Evolutionary conservation across 2,888 invertebrate genomes (phyloP), one percentile per base, ranked within the genome.

Genomic region (Piscicola geometra): DNA sequence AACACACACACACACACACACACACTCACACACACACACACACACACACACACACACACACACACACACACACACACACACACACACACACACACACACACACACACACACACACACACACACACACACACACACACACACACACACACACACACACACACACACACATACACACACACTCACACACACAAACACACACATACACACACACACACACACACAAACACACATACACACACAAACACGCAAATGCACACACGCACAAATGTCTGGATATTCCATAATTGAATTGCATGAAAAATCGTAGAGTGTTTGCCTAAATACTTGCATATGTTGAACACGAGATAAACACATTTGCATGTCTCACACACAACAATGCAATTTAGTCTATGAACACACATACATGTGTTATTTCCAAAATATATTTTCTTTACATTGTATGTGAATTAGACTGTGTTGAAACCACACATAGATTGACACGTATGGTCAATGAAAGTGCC

Each of bases 41-140:
- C 50, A 47, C 50, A 47, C 50, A 47, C 50, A 47, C 50, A 47
- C 50, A 47, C 50, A 47, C 50, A 47, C 50, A 47, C 50, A 47
- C 50, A 47, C 50, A 47, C 50, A 47, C 50, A 47, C 50, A 47
- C 50, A 47, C 50, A 47, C 50, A 47, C 50, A 47, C 50, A 47
- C 50, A 47, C 50, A 47, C 50, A 47, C 50, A 47, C 50, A 47
- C 50, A 47, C 50, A 47, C 50, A 47, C 50, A 47, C 50, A 47
- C 50, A 47, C 50, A 47, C 50, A 47, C 50, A 47, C 50, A 47
- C 50, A 47, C 50, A 47, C 50, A 47, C 50, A 47, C 50, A 47
- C 50, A 47, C 50, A 47, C 50, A 47, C 50, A 47, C 50, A 47
- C 50, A 47, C 50, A 47, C 50, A 47, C 50, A 47, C 50, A 47